Base-by-base conservation (phyloP, 2,888 invertebrate genomes). In the Bellardia bayeri region DNA sequence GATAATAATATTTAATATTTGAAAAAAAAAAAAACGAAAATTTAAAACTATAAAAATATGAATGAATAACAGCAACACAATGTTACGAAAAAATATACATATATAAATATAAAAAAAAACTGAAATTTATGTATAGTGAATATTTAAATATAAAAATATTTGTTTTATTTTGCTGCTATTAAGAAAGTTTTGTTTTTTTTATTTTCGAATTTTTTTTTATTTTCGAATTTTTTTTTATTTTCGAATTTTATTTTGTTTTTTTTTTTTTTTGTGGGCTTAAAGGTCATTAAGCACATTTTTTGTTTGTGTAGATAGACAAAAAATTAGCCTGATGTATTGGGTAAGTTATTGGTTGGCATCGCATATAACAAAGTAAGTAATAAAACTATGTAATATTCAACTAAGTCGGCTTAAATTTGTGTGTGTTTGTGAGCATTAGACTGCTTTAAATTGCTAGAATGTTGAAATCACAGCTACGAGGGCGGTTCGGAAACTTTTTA, bases 71-170 rank as follows among this genome's bases (percentile, higher is more conserved):
- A 78, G n/a, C 30, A 79, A 79, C 14, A 56, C 71, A 72, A 45
- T 79, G 54, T 79, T 64, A 61, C 69, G 83, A 54, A 78, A 78
- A 16, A 58, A 58, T 54, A 51, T n/a, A n/a, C n/a, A n/a, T 16
- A 51, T 66, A 76, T 13, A 30, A 58, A 30, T 58, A 11, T 56
- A 58, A 8, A 63, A n/a, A 61, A 54, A 63, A 75, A 9, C 23
- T 79, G 23, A 72, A 66, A 37, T 84, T 64, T 79, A 66, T 79
- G 78, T 84, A 78, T 64, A 78, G 45, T 72, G 56, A 79, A 72
- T 72, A 79, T 81, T 79, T 84, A 79, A 84, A 79, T 84, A 84
- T 66, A 72, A 72, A 23, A 80, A 37, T n/a, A 9, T 56, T 79
- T 79, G 79, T 84, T 71, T 84, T 40, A 71, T 71, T 68, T 78